phyloP scores from a whole-genome alignment of 2,113 vertebrate genomes.

The Mus spicilegus region DNA sequence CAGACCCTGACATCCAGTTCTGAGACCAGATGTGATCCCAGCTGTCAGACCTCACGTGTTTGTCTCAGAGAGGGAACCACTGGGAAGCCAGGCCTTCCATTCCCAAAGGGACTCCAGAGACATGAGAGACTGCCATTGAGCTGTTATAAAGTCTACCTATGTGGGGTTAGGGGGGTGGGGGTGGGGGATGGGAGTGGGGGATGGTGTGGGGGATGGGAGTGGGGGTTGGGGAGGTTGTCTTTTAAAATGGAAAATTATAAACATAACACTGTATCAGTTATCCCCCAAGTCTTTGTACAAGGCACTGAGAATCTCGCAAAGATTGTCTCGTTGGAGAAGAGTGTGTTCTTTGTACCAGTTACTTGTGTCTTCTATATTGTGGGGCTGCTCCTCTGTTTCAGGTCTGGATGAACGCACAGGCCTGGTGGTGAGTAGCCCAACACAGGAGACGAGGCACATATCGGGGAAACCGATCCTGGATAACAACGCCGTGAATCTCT shows the following conservation, averaged over 20 bases:
- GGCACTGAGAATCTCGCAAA: not conserved
- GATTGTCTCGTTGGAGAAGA: not conserved
- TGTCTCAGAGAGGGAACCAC: not conserved
- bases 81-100: not conserved
- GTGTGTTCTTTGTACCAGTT: not conserved
- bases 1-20: not conserved
- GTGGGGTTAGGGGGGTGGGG: not conserved
- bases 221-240: no score
- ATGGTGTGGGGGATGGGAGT: no score
- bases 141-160: not conserved
- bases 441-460: slow-evolving; percentile 88
- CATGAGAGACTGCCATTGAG: not conserved
- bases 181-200: no score
- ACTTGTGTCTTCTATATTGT: slow-evolving; percentile 48
- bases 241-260: not conserved
- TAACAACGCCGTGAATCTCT: slow-evolving; percentile 97
- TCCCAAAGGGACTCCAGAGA: not conserved
- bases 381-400: slow-evolving; percentile 76
- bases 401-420: slow-evolving; percentile 93
- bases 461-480: slow-evolving; percentile 96
- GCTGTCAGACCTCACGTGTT: not conserved
- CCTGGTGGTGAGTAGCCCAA: slow-evolving; percentile 92
- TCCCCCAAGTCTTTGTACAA: not conserved
- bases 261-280: not conserved
- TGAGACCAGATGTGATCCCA: not conserved